phyloP scores from a whole-genome alignment of 1,140 invertebrate genomes.

The Plectrocnemia conspersa region DNA sequence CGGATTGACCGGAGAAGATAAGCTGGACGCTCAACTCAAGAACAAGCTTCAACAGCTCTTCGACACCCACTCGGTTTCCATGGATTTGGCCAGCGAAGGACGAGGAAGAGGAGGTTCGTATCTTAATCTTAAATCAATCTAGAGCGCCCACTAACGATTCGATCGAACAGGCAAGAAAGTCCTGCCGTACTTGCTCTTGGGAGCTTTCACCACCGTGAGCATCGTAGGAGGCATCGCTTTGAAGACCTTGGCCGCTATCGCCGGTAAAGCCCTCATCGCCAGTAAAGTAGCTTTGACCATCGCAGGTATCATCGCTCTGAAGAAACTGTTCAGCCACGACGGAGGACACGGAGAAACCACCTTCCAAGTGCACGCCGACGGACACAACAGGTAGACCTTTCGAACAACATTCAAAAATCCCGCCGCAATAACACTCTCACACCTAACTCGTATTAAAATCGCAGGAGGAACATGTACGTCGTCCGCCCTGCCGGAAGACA shows the following conservation, averaged over 20 bases:
- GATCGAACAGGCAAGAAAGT: slow-evolving; percentile 47
- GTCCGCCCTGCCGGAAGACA: slow-evolving; percentile 51
- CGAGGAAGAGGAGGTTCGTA: slow-evolving; percentile 46
- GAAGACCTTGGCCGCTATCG: slow-evolving; percentile 61
- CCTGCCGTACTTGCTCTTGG: slow-evolving; percentile 55
- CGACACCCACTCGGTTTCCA: slow-evolving; percentile 46
- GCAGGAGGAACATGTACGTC: slow-evolving; percentile 57
- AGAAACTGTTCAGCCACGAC: slow-evolving; percentile 63
- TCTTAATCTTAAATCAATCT: background rate
- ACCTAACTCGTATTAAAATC: slow-evolving; percentile 33
- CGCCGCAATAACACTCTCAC: background rate
- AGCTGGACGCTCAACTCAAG: slow-evolving; percentile 46
- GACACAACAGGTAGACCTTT: slow-evolving; percentile 56
- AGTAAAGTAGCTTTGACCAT: slow-evolving; percentile 66
- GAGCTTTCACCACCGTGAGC: slow-evolving; percentile 59
- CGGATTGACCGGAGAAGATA: slow-evolving; percentile 49
- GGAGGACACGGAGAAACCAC: slow-evolving; percentile 53
- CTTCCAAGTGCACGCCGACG: slow-evolving; percentile 61
- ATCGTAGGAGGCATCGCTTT: slow-evolving; percentile 55
- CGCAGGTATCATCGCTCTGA: slow-evolving; percentile 62
- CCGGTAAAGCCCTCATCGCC: slow-evolving; percentile 62
- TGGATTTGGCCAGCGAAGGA: slow-evolving; percentile 49
- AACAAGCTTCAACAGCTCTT: slow-evolving; percentile 49
- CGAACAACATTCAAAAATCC: background rate
- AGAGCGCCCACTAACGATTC: no score